These are phyloP conservation scores for Oryzias sinensis DNA, from an alignment of 2,797 vertebrate genomes.

Conservation along the genomic window DNA sequence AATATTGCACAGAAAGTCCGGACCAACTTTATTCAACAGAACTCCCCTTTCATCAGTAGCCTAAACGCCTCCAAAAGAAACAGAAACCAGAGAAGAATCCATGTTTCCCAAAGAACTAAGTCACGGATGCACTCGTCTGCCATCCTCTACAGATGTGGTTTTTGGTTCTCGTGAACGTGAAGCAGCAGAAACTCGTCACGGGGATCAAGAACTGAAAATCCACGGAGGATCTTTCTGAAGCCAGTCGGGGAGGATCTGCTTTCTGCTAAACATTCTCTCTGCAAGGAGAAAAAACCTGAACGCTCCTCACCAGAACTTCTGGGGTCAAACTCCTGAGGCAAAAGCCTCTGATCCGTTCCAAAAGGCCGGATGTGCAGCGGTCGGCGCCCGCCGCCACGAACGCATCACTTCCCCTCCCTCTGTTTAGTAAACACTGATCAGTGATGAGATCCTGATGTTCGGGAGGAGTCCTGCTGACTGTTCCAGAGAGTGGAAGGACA, in stretches of 20 bases:
- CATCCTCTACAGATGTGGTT: too few species aligned
- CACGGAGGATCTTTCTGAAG: not conserved
- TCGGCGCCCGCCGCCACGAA: conserved; percentile 39
- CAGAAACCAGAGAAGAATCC: conserved; percentile 20
- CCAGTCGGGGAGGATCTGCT: not conserved
- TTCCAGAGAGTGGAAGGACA: conserved; percentile 6
- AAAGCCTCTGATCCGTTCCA: conserved; percentile 23
- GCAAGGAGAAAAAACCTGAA: conserved; percentile 19
- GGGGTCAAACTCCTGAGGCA: conserved; percentile 27
- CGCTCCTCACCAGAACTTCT: not conserved
- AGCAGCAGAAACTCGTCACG: not conserved
- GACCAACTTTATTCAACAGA: conserved; percentile 48
- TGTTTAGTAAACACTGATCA: conserved; percentile 59
- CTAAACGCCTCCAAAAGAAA: conserved; percentile 22
- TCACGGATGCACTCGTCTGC: too few species aligned
- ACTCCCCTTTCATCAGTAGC: conserved; percentile 27
- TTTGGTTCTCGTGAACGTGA: too few species aligned
- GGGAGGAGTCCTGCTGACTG: conserved; percentile 12
- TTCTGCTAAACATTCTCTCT: conserved; percentile 32
- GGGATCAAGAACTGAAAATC: conserved; percentile 1
- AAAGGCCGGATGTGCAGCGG: conserved; percentile 36
- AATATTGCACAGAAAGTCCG: conserved; percentile 72
- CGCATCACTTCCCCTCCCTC: conserved; percentile 45
- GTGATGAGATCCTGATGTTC: conserved; percentile 18
- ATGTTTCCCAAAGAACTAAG: too few species aligned